Base-by-base conservation (phyloP, 2,113 vertebrate genomes). In the Rhodinocichla rosea region DNA sequence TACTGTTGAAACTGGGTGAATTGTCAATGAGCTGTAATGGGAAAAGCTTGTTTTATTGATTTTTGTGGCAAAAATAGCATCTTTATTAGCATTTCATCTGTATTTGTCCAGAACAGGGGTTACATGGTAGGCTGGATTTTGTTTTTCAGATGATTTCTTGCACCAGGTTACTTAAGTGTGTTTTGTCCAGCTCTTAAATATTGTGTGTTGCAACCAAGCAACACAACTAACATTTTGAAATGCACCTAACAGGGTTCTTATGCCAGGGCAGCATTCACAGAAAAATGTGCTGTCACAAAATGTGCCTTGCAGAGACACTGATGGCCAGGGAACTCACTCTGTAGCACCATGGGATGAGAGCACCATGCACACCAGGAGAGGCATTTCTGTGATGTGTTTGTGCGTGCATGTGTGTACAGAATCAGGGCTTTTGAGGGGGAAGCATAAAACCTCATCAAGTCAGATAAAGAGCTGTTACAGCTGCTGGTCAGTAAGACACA, bases 171-270 rank as follows among this genome's bases (percentile, higher is more conserved):
- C 73, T 91, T 49, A 57, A 18, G 53, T 68, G 30, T 95, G 14
- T 71, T 91, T 52, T 87, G 65, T 87, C 49, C 55, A 62, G 62
- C 59, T 78, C 60, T 91, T 74, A 92, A 89, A 89, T 65, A 82
- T 76, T 76, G 5, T 50, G 50, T 92, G 64, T 56, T 37, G 91
- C 93, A 94, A 89, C 81, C 81, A 94, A 81, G 91, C 92, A 94
- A 95, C 64, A 0, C 1, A 3, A 64, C 32, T 68, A 91, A 71
- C 9, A 2, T 76, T 85, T 83, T 69, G 40, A 71, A 94, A 85
- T 91, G 35, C 83, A 73, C 65, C 62, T 79, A 76, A 84, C 40
- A 57, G 19, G 32, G 30, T 69, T 87, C 57, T 65, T 67, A 71
- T 32, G 44, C 6, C 19, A 19, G 37, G 44, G 52, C 47, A 69